Base-by-base conservation (phyloP, 2,888 invertebrate genomes). In the Stenurella melanura region DNA sequence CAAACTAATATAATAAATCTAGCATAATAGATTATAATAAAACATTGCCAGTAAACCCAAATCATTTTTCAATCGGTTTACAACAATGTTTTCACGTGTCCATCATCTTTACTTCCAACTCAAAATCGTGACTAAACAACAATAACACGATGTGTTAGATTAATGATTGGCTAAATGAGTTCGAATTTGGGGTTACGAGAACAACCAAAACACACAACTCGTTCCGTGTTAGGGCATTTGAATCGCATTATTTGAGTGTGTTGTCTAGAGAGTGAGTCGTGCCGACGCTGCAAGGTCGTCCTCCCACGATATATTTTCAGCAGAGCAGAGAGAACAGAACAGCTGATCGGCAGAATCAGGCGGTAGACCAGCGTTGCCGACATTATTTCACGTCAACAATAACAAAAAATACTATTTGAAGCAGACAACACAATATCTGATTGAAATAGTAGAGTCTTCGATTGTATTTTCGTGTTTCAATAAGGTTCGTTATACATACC, bases 271-370 rank as follows among this genome's bases (percentile, higher is more conserved):
- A 71, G 71, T 38, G 61, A 71, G 71, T 54, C 61, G 71, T 71
- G 71, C 71, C 80, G 78, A 77, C 80, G 83, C 76, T 81, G 79
- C 84, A 84, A 84, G 84, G 84, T 84, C 84, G 83, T 78, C 79
- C 82, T 82, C 84, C 83, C 80, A 83, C 84, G 83, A 81, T 82
- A 76, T 80, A 81, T 84, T 82, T 83, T 82, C 78, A 68, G 50
- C 77, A 21, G 74, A 78, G 70, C 73, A 71, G 75, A 81, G 76
- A 73, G 69, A 73, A 67, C 63, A 64, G 60, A 78, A 68, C 74
- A 78, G 76, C 76, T 76, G 76, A 76, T 76, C 76, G 61, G 12
- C 12, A 34, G 61, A 66, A 58, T 67, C 72, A 17, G 70, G 57
- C 64, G 68, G 19, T 30, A 70, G 57, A 50, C 30, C 74, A 18